Conservation (phyloP, 2,797 vertebrate genomes). For the Avahi laniger region DNA sequence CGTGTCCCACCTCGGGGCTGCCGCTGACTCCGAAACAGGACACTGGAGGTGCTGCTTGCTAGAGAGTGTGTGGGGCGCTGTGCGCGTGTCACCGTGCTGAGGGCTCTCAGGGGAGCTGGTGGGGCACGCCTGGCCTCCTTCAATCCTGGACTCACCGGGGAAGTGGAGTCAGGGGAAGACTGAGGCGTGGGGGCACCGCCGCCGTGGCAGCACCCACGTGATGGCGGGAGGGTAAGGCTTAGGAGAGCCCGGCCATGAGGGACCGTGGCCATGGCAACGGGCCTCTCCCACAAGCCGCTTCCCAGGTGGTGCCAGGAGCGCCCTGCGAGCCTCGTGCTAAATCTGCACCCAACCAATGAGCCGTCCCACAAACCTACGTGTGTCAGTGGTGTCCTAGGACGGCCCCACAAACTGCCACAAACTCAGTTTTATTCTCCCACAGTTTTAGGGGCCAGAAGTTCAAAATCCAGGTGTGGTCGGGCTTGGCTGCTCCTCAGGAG, state of each 20-base stretch:
- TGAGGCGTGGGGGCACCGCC: neutral
- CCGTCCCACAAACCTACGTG: fast-evolving
- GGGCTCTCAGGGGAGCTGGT: neutral
- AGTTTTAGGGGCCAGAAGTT: neutral
- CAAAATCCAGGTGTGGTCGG: neutral
- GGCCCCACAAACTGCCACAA: neutral
- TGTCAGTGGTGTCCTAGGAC: neutral
- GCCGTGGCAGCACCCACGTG: neutral
- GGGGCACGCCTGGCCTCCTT: neutral
- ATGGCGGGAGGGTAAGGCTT: slow-evolving; percentile 32
- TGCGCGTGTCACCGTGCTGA: fast-evolving
- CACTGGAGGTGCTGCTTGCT: fast-evolving
- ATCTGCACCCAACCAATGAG: neutral
- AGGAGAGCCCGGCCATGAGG: neutral
- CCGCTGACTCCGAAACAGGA: neutral
- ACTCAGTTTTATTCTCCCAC: fast-evolving
- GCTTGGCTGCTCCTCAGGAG: neutral
- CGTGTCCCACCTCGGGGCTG: fast-evolving
- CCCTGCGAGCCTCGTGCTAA: neutral
- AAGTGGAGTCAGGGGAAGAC: neutral
- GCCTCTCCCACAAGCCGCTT: neutral
- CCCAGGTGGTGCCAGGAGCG: neutral
- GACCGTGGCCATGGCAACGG: fast-evolving
- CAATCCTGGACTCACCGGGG: neutral
- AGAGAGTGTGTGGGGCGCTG: fast-evolving